Percentiles rank a stretch among this genome's conserved stretches.
These are phyloP conservation scores for Linurgus olivaceus DNA, from an alignment of 2,797 vertebrate species.

Conservation along the genomic window DNA sequence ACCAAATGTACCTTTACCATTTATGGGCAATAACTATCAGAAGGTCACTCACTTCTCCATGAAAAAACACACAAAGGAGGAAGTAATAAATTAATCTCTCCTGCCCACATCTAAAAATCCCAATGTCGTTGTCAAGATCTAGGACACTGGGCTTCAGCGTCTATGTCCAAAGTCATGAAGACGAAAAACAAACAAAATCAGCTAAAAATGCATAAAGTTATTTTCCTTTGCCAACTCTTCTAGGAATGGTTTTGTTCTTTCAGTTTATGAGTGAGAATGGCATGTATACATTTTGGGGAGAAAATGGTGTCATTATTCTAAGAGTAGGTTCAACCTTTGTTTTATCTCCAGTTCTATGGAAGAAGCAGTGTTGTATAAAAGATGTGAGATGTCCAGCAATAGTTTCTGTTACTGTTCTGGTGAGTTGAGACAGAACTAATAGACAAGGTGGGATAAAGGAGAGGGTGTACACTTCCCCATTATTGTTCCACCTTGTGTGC, in stretches of 20 bases:
- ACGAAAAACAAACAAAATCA: background rate
- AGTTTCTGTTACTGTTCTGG: background rate
- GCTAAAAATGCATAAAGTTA: background rate
- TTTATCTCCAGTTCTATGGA: background rate
- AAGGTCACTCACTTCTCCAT: background rate
- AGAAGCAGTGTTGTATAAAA: background rate
- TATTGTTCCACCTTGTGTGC: background rate
- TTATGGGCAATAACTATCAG: background rate
- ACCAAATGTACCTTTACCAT: background rate
- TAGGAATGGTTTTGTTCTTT: background rate
- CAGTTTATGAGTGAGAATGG: background rate
- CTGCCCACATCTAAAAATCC: background rate
- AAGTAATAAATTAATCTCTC: background rate
- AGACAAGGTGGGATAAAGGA: background rate
- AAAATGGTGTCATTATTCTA: background rate
- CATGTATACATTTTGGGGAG: accelerated
- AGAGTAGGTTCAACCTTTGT: background rate
- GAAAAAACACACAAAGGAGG: background rate
- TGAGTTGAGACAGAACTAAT: background rate
- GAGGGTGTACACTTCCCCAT: background rate
- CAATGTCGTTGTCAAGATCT: background rate
- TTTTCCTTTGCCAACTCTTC: background rate
- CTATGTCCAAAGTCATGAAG: background rate
- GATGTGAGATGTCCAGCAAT: background rate
- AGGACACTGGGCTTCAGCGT: accelerated